phyloP scores from a whole-genome alignment of 2,888 invertebrate species.

The Trachelus stipa region DNA sequence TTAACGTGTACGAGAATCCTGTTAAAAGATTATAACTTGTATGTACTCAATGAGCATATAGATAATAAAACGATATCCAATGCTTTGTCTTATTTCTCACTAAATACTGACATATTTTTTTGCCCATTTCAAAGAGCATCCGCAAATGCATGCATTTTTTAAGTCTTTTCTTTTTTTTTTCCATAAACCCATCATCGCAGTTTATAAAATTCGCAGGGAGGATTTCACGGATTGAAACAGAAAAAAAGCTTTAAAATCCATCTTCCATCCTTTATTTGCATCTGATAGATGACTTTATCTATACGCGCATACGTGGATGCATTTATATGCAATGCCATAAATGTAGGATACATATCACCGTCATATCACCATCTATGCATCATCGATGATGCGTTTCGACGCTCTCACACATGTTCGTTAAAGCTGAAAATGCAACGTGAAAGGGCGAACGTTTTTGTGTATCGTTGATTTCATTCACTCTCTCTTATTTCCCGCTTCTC shows the following conservation, averaged over 20 bases:
- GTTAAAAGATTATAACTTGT: too few species aligned
- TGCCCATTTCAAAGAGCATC: too few species aligned
- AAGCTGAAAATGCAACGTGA: neutral
- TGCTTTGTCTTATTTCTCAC: too few species aligned
- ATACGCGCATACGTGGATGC: neutral
- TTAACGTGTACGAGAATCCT: too few species aligned
- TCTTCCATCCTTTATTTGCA: neutral
- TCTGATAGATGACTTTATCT: neutral
- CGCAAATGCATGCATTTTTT: too few species aligned
- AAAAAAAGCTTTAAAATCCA: neutral
- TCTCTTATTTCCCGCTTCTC: neutral
- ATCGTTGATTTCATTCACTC: neutral
- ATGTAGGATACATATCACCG: neutral
- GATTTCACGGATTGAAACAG: neutral
- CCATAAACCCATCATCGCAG: neutral
- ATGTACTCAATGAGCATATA: neutral
- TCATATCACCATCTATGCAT: neutral
- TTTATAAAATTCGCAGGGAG: neutral
- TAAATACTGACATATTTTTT: too few species aligned
- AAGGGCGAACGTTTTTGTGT: neutral
- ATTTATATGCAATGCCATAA: neutral
- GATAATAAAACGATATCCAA: neutral
- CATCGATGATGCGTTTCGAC: neutral
- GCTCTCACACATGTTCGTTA: neutral
- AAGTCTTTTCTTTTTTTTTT: too few species aligned